Evolutionary conservation across 2,888 invertebrate genomes (phyloP), one percentile per base, ranked within the genome.

Genomic region (Melanostoma scalare): DNA sequence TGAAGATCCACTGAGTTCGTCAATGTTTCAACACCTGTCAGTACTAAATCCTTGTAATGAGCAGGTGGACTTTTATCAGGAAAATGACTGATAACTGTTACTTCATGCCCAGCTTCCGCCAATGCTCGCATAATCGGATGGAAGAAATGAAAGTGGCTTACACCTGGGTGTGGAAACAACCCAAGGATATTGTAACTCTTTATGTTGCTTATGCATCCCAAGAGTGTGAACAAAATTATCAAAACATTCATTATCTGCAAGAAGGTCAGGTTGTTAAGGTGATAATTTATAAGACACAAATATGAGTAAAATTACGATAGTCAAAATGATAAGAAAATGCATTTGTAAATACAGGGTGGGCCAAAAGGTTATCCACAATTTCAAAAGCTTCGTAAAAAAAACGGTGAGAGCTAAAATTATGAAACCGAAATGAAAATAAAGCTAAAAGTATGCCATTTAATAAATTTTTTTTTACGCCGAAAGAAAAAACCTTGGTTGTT

Each of bases 91-190:
- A 92, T 87, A 80, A 93, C 92, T 3, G 91, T 92, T 0, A 93
- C 91, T 60, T 92, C 90, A 85, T 93, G 93, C 0, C 92, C 92
- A 42, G 89, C 89, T 72, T 90, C 89, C 1, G 92, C 92, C 42
- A 93, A 87, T n/a, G 90, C 92, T 6, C 90, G 89, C 87, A 93
- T 88, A 6, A 93, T 89, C 5, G 91, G 90, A 78, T 92, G 91
- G 73, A 92, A 92, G 87, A 92, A 91, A 31, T 91, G 89, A 87
- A 92, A 92, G 86, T 92, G 92, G 75, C 92, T 92, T 31, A 90
- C 81, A 3, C 91, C 92, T 3, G 90, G 90, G 87, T 91, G 90
- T 3, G 92, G 92, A 87, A 92, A 92, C 50, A 92, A 68, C 3
- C 92, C 92, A 31, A 92, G 87, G 38, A 92, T 89, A 67, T 90